These are phyloP conservation scores for Sarcophaga caerulescens DNA, from an alignment of 2,888 invertebrate genomes.

Conservation along the genomic window DNA sequence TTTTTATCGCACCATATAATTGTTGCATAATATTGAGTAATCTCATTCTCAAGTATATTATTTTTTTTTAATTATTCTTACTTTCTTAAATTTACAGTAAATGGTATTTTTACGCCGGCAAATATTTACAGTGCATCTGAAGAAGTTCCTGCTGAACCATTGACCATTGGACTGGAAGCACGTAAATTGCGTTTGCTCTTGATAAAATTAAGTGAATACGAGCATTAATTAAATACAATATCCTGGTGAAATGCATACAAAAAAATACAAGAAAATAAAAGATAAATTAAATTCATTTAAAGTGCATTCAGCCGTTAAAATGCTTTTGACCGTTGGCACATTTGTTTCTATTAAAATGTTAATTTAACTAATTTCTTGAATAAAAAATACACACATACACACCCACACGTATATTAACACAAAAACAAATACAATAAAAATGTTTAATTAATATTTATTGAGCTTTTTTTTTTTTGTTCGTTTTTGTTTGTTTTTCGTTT, in stretches of 20 bases:
- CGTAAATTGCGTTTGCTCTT: conserved; percentile 78
- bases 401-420: neutral
- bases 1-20: no score
- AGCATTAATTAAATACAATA: conserved; percentile 69
- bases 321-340: neutral
- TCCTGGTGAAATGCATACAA: neutral
- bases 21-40: neutral
- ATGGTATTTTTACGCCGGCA: conserved; percentile 79
- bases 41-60: neutral
- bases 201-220: conserved; percentile 80
- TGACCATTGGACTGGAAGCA: conserved; percentile 80
- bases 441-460: conserved; percentile 47
- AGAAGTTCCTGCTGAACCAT: conserved; percentile 77
- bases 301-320: no score
- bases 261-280: neutral
- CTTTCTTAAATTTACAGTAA: conserved; percentile 70
- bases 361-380: neutral
- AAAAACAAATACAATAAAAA: conserved; percentile 24
- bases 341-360: conserved; percentile 17
- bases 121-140: conserved; percentile 77
- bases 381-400: no score
- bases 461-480: conserved; percentile 29
- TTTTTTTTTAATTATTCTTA: no score
- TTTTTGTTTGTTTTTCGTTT: neutral
- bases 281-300: neutral